phyloP scores from a whole-genome alignment of 2,797 vertebrate genomes.

The Malacoctenus gilli region DNA sequence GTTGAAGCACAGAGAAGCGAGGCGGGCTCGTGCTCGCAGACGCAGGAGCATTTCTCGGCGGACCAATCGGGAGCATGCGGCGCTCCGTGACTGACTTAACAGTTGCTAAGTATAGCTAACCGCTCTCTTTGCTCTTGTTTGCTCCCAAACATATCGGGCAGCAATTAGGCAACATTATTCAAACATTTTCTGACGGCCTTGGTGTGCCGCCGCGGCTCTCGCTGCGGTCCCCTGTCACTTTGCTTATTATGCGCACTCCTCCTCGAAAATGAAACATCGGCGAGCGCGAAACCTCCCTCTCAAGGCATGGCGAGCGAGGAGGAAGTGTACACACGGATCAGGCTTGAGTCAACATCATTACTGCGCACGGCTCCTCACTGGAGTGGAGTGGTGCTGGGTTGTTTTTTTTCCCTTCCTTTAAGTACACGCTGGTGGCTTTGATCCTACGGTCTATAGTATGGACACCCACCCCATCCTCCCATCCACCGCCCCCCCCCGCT shows the following conservation, averaged over 20 bases:
- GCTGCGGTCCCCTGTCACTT: conserved; percentile 55
- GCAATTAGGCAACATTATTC: conserved; percentile 67
- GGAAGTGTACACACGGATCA: conserved; percentile 66
- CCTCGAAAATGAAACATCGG: conserved; percentile 55
- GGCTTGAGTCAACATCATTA: conserved; percentile 76
- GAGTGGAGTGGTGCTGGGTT: conserved; percentile 36
- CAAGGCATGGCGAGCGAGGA: conserved; percentile 26
- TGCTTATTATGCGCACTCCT: conserved; percentile 55
- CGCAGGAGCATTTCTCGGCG: conserved; percentile 2
- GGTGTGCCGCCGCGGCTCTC: conserved; percentile 35
- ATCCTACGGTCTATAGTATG: conserved; percentile 43
- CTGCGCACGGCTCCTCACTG: conserved; percentile 41
- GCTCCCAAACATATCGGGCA: conserved; percentile 59
- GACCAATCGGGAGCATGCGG: conserved; percentile 5
- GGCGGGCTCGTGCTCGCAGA: background rate
- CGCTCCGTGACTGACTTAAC: conserved; percentile 35
- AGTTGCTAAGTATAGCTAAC: conserved; percentile 53
- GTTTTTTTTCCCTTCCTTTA: conserved; percentile 11
- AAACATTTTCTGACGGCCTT: conserved; percentile 52
- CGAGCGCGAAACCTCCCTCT: conserved; percentile 36
- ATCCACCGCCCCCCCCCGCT: background rate
- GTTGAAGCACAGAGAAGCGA: background rate
- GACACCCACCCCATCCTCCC: background rate
- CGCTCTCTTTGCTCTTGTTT: conserved; percentile 57
- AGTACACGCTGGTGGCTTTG: conserved; percentile 50